Evolutionary conservation across 2,888 invertebrate genomes (phyloP).

Genomic region (Rambutsinella grinnellia): DNA sequence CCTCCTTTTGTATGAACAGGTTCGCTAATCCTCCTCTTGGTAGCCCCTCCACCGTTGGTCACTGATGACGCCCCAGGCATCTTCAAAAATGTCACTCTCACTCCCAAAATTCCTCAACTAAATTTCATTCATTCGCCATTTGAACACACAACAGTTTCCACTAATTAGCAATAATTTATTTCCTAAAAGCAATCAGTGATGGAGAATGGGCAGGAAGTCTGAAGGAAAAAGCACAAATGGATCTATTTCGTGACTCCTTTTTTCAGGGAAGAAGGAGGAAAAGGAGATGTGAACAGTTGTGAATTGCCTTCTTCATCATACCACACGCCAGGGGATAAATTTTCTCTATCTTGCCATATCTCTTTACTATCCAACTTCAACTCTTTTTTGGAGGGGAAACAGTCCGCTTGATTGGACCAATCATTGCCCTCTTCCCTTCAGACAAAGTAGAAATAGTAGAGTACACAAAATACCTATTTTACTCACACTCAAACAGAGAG

Average conservation of each 20-base stretch:
- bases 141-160: background rate
- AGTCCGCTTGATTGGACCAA: slow-evolving; percentile 39
- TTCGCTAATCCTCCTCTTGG: background rate
- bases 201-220: background rate
- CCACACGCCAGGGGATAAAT: no score
- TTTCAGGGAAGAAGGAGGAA: no score
- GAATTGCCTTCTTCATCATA: no score
- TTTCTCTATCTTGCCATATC: no score
- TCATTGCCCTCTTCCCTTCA: slow-evolving; percentile 2
- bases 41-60: slow-evolving; percentile 3
- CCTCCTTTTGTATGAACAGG: background rate
- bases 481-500: no score
- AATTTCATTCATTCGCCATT: background rate
- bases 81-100: background rate
- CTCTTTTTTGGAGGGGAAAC: slow-evolving; percentile 38
- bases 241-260: no score
- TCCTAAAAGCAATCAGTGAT: background rate
- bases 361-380: no score
- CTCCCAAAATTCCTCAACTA: background rate
- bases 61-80: slow-evolving; percentile 14
- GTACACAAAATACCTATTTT: no score
- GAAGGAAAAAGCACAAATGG: no score
- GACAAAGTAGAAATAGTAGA: no score
- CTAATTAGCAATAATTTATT: background rate
- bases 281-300: no score